These are phyloP conservation scores for Poecilobothrus nobilitatus DNA, from an alignment of 2,888 invertebrate species.

Conservation along the genomic window DNA sequence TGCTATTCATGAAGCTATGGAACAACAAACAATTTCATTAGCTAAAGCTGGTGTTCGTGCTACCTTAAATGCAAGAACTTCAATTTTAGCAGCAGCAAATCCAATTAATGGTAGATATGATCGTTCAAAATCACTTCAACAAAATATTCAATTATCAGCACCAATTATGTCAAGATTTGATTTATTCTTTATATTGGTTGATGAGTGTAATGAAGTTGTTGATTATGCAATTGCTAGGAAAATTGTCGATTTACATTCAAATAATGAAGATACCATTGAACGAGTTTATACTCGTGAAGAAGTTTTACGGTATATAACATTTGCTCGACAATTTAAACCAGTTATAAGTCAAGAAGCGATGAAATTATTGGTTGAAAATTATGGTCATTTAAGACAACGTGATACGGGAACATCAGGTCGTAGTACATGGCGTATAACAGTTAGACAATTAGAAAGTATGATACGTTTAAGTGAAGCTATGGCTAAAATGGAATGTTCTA, in stretches of 20 bases:
- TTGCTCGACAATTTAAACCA: conserved; percentile 93
- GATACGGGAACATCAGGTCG: conserved; percentile 63
- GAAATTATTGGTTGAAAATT: conserved; percentile 77
- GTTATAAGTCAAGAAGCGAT: conserved; percentile 72
- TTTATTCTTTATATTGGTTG: conserved; percentile 94
- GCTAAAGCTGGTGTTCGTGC: conserved; percentile 98
- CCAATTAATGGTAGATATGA: conserved; percentile 97
- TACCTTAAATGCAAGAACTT: conserved; percentile 93
- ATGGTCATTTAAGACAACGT: conserved; percentile 74
- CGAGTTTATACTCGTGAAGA: conserved; percentile 81
- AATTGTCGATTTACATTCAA: conserved; percentile 89
- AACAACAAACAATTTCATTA: conserved; percentile 98
- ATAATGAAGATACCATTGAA: conserved; percentile 69
- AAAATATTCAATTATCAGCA: conserved; percentile 86
- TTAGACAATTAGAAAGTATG: conserved; percentile 91
- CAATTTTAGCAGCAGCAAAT: conserved; percentile 96
- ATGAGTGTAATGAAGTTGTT: conserved; percentile 90
- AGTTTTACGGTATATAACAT: conserved; percentile 89
- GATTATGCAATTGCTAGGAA: conserved; percentile 96
- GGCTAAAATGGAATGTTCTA: conserved; percentile 92
- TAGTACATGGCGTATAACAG: conserved; percentile 92
- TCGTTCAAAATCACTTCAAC: conserved; percentile 83
- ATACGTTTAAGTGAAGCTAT: conserved; percentile 93
- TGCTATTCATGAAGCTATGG: conserved; percentile 99
- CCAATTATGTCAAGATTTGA: conserved; percentile 99